Conservation (phyloP, 35 echinoderm and acorn worm genomes). For the Apostichopus japonicus region DNA sequence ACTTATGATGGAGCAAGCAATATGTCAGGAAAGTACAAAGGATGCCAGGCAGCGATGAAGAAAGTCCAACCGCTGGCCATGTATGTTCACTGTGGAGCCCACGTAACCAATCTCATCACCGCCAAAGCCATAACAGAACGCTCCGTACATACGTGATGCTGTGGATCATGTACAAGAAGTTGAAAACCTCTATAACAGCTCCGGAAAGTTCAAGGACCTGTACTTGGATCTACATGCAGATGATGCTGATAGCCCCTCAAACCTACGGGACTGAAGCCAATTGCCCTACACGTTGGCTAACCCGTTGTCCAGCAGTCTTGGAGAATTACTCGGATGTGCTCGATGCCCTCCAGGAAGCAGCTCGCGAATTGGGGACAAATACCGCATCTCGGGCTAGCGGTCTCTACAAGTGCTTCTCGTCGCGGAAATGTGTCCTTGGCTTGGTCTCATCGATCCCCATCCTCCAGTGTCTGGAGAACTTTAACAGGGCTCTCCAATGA, state of each 20-base stretch:
- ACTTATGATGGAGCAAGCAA: slow-evolving; percentile 76
- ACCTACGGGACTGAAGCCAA: slow-evolving; percentile 36
- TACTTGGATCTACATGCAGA: slow-evolving; percentile 38
- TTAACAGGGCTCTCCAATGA: slow-evolving; percentile 37
- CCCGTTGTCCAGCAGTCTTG: not conserved
- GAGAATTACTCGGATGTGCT: slow-evolving; percentile 13
- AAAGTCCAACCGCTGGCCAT: slow-evolving; percentile 50
- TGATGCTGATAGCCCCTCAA: not conserved
- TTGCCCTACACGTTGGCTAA: slow-evolving; percentile 73
- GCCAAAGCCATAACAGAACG: slow-evolving; percentile 22
- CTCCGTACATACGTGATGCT: slow-evolving; percentile 63
- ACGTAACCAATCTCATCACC: slow-evolving; percentile 46
- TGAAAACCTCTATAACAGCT: slow-evolving; percentile 60
- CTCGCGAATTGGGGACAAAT: not conserved
- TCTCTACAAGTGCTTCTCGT: slow-evolving; percentile 6
- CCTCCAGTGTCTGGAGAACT: slow-evolving; percentile 9
- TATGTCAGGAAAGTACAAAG: slow-evolving; percentile 66
- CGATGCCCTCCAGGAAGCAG: slow-evolving; percentile 26
- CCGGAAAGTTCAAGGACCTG: slow-evolving; percentile 66
- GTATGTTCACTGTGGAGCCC: slow-evolving; percentile 61
- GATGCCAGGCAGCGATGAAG: slow-evolving; percentile 72
- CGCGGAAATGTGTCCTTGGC: slow-evolving; percentile 31
- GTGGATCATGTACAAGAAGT: slow-evolving; percentile 61
- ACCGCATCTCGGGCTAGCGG: not conserved
- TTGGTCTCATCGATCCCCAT: slow-evolving; percentile 29